Percentiles rank a stretch among this genome's conserved stretches.
Conservation (phyloP, 2,888 invertebrate species). For the Cataglyphis albicans region DNA sequence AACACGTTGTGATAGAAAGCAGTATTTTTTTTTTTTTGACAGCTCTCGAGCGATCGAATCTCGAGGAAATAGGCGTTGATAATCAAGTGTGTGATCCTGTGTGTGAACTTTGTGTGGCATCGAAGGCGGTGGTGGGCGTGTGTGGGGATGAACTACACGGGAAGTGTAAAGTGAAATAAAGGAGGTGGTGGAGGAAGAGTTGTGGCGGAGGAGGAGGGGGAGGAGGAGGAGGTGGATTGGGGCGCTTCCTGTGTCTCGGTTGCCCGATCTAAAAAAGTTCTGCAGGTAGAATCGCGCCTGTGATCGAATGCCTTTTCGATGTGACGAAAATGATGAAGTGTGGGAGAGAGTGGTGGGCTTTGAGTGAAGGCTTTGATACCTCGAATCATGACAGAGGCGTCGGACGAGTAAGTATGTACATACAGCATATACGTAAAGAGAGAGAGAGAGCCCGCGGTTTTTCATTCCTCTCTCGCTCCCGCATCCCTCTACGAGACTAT, state of each 20-base stretch:
- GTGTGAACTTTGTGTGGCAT: neutral
- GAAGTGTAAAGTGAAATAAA: slow-evolving; percentile 61
- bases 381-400: slow-evolving; percentile 96
- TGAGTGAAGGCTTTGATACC: slow-evolving; percentile 93
- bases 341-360: slow-evolving; percentile 93
- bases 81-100: slow-evolving; percentile 29
- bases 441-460: neutral
- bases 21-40: slow-evolving; percentile 18
- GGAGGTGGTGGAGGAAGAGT: slow-evolving; percentile 57
- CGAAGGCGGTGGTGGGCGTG: slow-evolving; percentile 65
- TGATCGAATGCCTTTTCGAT: slow-evolving; percentile 86
- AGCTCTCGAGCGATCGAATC: slow-evolving; percentile 13
- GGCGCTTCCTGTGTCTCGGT: slow-evolving; percentile 81
- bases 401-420: slow-evolving; percentile 93
- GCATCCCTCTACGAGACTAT: neutral
- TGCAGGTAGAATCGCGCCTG: slow-evolving; percentile 70
- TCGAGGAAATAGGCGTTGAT: slow-evolving; percentile 72
- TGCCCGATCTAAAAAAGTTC: slow-evolving; percentile 78
- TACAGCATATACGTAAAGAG: neutral
- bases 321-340: slow-evolving; percentile 94
- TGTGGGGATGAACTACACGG: slow-evolving; percentile 75
- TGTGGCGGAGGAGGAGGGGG: slow-evolving; percentile 35
- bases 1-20: slow-evolving; percentile 48
- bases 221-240: slow-evolving; percentile 74
- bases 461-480: neutral